Evolutionary conservation across 2,888 invertebrate species (phyloP).

Genomic region (Melieria crassipennis): DNA sequence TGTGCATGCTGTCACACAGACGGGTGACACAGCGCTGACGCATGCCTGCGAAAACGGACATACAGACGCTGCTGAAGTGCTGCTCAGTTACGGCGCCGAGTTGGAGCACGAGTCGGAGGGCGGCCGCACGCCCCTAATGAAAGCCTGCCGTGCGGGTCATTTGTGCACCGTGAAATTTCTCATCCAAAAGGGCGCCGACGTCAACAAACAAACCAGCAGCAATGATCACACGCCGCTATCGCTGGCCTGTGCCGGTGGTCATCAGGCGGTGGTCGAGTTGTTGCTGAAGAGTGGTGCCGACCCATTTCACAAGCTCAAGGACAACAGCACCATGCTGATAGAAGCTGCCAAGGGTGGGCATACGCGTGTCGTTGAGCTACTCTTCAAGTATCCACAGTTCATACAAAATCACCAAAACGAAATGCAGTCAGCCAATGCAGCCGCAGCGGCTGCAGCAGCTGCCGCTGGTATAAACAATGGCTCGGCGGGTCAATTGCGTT

Average conservation of each 20-base stretch:
- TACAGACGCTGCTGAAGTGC: conserved; percentile 93
- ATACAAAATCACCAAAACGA: conserved; percentile 71
- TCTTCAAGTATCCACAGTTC: conserved; percentile 92
- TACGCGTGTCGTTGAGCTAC: conserved; percentile 91
- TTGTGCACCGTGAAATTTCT: conserved; percentile 96
- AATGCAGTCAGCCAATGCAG: conserved; percentile 57
- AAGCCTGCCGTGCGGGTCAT: conserved; percentile 96
- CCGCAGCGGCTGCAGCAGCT: conserved; percentile 53
- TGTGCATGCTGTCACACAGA: conserved; percentile 93
- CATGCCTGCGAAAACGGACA: conserved; percentile 99
- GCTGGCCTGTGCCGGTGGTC: conserved; percentile 96
- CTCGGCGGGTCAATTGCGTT: conserved; percentile 57
- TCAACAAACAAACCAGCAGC: conserved; percentile 88
- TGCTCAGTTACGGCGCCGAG: conserved; percentile 90
- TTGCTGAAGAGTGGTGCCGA: conserved; percentile 92
- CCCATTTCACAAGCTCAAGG: conserved; percentile 96
- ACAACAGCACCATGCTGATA: conserved; percentile 98
- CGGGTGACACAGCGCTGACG: conserved; percentile 94
- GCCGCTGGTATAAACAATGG: conserved; percentile 49
- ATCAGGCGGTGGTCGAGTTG: conserved; percentile 91
- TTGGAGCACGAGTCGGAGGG: conserved; percentile 97
- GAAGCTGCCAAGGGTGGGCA: conserved; percentile 99
- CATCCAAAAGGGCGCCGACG: conserved; percentile 85
- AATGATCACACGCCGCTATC: conserved; percentile 98
- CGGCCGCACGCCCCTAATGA: conserved; percentile 97